Base-by-base conservation (phyloP, 2,888 invertebrate genomes). In the Leptopilina syphax region DNA sequence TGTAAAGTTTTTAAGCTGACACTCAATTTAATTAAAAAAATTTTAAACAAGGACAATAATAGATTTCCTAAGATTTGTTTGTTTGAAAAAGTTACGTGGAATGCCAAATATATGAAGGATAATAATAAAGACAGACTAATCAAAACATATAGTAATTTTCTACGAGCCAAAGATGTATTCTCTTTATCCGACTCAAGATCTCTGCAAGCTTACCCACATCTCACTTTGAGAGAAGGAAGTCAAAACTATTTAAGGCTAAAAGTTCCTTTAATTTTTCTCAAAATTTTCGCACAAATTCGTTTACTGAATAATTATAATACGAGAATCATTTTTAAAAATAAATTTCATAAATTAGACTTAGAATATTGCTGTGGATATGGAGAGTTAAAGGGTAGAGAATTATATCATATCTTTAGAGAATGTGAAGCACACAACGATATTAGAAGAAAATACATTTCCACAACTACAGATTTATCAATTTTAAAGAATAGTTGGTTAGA, bases 361-460 rank as follows among this genome's bases (percentile, higher is more conserved):
- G 57, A 57, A 57, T 57, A 57, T 57, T 57, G 57, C 57, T 57
- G 57, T n/a, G 57, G 57, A 57, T 13, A 13, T 57, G n/a, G 57
- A n/a, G 57, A 57, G 57, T 10, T 57, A 57, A 57, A 57, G 57
- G 57, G 57, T 57, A 57, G n/a, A 57, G 57, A 57, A n/a, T 10
- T 57, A 12, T 57, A 57, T n/a, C 10, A 57, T 4, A n/a, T 57
- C 4, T n/a, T 57, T 57, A 57, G 2, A 57, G 57, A 57, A n/a
- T 57, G 57, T 57, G 13, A 12, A 13, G n/a, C 27, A 27, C 57
- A 57, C n/a, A 57, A 12, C 13, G n/a, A 57, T 4, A 12, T 57
- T 57, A 57, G 57, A 10, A 57, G 12, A 57, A 57, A 57, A 57
- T 57, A 57, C 10, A 57, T 57, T 10, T 57, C 13, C 12, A 4